Base-by-base conservation (phyloP, 2,888 invertebrate genomes). In the Lomographa bimaculata region DNA sequence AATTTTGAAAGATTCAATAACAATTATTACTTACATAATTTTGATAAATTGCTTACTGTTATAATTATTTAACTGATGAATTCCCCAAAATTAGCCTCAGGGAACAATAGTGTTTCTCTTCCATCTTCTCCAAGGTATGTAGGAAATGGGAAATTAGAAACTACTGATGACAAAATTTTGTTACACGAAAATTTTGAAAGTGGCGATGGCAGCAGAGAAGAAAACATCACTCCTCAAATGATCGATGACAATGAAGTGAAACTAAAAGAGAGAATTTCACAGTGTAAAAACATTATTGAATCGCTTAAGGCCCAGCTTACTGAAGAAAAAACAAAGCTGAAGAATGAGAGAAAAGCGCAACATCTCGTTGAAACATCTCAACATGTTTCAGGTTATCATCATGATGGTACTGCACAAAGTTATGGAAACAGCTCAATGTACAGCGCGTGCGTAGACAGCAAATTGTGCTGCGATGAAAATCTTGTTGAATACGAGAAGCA, bases 401-500 rank as follows among this genome's bases (percentile, higher is more conserved):
- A 38, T 11, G 12, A 7, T 24, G 7, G 8, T 6, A 21, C 18
- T 17, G 5, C 23, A 2, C 35, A 34, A 14, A 33, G 41, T 17
- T 37, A 23, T 21, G 44, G 46, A 0, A 42, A 42, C 21, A 24
- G 46, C 5, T 54, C 54, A 0, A 60, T 67, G 21, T 80, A 71
- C 38, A 71, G 71, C 29, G 58, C 68, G 10, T 72, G 70, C 41
- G 69, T 86, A 0, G 79, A 81, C 5, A 77, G 54, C 36, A 85
- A 76, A 57, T 52, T 86, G 3, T 66, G 58, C 39, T 83, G 75
- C 36, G 86, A 86, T 47, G 78, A 83, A 59, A 79, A 65, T 48
- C 60, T 87, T 4, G 74, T 83, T 36, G 82, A 83, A 64, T 89
- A 89, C 49, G 87, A 87, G 51, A 85, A 82, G 51, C 86, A 87